phyloP scores from a whole-genome alignment of 2,797 vertebrate species.

The Typhlichthys subterraneus region DNA sequence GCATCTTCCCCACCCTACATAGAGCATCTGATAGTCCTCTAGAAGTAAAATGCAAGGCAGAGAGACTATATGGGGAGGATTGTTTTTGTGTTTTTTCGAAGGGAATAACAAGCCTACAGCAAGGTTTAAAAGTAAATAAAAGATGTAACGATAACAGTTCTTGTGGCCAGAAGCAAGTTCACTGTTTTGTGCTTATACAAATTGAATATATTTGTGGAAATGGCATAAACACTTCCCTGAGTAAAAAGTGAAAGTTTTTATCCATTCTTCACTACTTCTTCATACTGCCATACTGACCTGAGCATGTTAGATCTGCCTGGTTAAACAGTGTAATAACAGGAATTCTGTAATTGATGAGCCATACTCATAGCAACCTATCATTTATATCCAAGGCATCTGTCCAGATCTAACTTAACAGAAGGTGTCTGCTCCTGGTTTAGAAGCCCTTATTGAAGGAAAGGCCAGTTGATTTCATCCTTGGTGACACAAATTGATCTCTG shows the following conservation, averaged over 20 bases:
- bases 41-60: constrained; percentile 14
- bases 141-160: neutral
- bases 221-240: constrained; percentile 3
- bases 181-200: constrained; percentile 23
- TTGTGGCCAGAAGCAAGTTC: neutral
- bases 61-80: constrained; percentile 18
- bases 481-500: constrained; percentile 45
- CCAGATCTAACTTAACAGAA: too few relatives aligned
- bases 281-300: neutral
- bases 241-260: constrained; percentile 9
- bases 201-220: neutral
- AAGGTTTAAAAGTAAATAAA: neutral
- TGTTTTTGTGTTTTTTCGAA: constrained; percentile 14
- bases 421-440: constrained; percentile 25
- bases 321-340: neutral
- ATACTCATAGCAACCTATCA: neutral
- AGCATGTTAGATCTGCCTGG: constrained; percentile 2
- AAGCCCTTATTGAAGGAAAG: constrained; percentile 37
- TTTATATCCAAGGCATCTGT: neutral
- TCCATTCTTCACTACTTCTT: constrained; percentile 20
- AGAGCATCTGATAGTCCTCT: constrained; percentile 13
- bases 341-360: constrained; percentile 2
- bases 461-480: constrained; percentile 49
- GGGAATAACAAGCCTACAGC: constrained; percentile 6
- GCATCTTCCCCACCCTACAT: constrained; percentile 4